phyloP scores from a whole-genome alignment of 2,113 vertebrate species.

The Plecturocebus donacophilus region DNA sequence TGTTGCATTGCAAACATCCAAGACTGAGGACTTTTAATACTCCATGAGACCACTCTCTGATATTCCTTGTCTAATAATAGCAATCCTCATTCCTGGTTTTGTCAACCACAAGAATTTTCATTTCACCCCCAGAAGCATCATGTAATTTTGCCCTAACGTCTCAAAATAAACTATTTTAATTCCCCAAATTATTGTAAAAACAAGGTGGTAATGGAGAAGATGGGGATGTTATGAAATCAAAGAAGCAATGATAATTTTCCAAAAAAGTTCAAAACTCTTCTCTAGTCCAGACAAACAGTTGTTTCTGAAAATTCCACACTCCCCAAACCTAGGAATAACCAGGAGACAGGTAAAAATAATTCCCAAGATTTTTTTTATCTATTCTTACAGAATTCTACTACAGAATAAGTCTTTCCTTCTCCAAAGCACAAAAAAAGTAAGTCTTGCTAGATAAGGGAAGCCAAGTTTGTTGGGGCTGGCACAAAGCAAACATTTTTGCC shows the following conservation, averaged over 20 bases:
- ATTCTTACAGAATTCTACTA: neutral
- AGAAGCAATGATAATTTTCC: neutral
- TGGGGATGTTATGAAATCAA: conserved; percentile 4
- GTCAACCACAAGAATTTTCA: conserved; percentile 11
- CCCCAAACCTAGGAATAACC: neutral
- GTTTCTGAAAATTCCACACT: conserved; percentile 14
- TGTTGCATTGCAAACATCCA: neutral
- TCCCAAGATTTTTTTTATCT: neutral
- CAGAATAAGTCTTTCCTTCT: neutral
- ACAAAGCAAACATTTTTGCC: conserved; percentile 14
- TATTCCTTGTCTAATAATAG: neutral
- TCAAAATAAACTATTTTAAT: conserved; percentile 62
- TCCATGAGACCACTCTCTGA: neutral
- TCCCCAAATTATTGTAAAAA: conserved; percentile 38
- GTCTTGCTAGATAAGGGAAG: neutral
- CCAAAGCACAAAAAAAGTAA: neutral
- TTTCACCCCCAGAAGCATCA: conserved; percentile 48
- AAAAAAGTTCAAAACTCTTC: neutral
- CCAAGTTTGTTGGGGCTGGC: neutral
- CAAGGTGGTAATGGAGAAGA: neutral
- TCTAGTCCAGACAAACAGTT: neutral
- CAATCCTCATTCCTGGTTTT: neutral
- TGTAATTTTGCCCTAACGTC: conserved; percentile 42
- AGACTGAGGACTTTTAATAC: neutral
- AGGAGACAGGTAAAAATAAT: neutral